phyloP scores from a whole-genome alignment of 2,797 vertebrate species.

The Presbytis comata region DNA sequence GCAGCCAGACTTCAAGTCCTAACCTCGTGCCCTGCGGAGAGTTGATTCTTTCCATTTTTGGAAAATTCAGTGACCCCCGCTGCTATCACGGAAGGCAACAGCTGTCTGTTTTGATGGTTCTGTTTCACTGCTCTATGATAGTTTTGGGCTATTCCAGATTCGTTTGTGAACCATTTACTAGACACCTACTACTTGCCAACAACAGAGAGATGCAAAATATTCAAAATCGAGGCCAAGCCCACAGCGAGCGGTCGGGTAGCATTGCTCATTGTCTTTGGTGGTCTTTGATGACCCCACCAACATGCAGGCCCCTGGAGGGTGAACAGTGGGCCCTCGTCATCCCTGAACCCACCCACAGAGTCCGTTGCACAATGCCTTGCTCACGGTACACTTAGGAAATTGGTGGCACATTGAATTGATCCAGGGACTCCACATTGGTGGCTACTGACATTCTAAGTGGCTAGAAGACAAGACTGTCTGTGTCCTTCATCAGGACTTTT shows the following conservation, averaged over 20 bases:
- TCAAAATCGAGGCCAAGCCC: neutral
- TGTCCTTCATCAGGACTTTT: neutral
- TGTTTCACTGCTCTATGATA: neutral
- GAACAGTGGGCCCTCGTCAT: neutral
- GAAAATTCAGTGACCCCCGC: neutral
- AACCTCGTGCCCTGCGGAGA: neutral
- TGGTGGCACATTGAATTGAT: neutral
- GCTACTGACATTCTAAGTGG: neutral
- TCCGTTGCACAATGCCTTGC: fast-evolving
- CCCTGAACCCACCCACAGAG: neutral
- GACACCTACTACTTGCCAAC: neutral
- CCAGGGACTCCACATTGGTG: neutral
- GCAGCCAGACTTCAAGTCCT: neutral
- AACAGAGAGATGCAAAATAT: neutral
- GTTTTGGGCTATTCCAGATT: neutral
- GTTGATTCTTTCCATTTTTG: neutral
- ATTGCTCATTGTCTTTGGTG: fast-evolving
- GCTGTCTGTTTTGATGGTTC: neutral
- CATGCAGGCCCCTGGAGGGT: neutral
- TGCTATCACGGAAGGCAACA: neutral
- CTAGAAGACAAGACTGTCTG: neutral
- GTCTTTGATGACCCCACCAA: neutral
- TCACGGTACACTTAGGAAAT: neutral
- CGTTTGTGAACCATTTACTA: neutral
- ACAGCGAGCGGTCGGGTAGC: neutral